phyloP scores from a whole-genome alignment of 2,113 vertebrate genomes.

The Callocephalon fimbriatum region DNA sequence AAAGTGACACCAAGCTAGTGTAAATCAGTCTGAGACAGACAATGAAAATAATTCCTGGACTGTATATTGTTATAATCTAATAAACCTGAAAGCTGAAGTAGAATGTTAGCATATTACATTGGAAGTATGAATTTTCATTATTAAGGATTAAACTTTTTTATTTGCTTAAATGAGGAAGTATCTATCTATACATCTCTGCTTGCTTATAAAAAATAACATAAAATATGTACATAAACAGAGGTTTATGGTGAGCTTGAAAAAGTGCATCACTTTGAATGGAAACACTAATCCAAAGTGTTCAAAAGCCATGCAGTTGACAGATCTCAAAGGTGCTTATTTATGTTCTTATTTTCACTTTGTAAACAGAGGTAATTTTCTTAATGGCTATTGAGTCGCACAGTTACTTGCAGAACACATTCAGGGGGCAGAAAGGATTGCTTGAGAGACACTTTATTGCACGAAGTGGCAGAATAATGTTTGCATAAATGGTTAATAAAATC shows the following conservation, averaged over 20 bases:
- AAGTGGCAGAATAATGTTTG: neutral
- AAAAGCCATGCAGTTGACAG: neutral
- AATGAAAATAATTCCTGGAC: neutral
- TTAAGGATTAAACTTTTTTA: neutral
- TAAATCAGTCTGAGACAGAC: neutral
- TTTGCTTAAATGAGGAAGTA: neutral
- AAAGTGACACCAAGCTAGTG: neutral
- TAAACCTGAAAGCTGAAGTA: neutral
- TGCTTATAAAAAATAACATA: neutral
- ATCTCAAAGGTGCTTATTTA: neutral
- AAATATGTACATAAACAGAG: neutral
- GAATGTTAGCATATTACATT: neutral
- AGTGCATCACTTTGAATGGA: neutral
- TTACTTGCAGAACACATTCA: neutral
- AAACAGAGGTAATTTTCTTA: neutral
- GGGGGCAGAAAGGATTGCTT: neutral
- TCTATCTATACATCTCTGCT: neutral
- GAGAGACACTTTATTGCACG: neutral
- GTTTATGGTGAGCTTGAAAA: neutral
- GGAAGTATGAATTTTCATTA: neutral
- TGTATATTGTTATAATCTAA: neutral
- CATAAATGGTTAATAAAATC: conserved; percentile 28
- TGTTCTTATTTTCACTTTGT: neutral
- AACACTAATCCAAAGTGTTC: neutral
- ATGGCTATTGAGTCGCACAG: neutral